Evolutionary conservation across 1,140 invertebrate species (phyloP).

Genomic region (Druon quercuslanigerum): DNA sequence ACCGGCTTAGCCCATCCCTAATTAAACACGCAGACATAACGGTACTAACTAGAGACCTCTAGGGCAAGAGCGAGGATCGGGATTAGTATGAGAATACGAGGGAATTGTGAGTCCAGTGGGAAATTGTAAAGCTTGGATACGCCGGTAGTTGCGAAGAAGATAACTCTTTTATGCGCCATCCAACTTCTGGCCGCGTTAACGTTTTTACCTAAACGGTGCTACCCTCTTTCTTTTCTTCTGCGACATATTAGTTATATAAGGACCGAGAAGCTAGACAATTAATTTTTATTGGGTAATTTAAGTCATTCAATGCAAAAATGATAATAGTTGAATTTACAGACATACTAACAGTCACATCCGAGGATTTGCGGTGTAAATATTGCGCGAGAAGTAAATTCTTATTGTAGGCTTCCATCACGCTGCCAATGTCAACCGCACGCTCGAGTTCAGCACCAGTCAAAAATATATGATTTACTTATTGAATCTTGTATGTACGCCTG

Average conservation of each 20-base stretch:
- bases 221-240: not conserved
- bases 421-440: no score
- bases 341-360: no score
- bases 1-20: not conserved
- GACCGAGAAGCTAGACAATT: not conserved
- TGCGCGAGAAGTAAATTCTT: no score
- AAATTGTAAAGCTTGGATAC: conserved; percentile 58
- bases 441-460: no score
- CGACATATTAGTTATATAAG: conserved; percentile 2
- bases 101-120: conserved; percentile 46
- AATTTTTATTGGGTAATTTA: no score
- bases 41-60: not conserved
- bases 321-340: no score
- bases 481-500: no score
- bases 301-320: no score
- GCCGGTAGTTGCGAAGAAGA: conserved; percentile 51
- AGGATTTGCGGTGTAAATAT: no score
- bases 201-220: conserved; percentile 50
- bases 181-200: conserved; percentile 46
- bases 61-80: not conserved
- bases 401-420: no score
- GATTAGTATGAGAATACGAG: conserved; percentile 39
- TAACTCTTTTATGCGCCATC: conserved; percentile 60
- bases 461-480: no score
- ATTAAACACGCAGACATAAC: conserved; percentile 10